Evolutionary conservation across 2,888 invertebrate species (phyloP).

Genomic region (Lasioglossum villosulum): DNA sequence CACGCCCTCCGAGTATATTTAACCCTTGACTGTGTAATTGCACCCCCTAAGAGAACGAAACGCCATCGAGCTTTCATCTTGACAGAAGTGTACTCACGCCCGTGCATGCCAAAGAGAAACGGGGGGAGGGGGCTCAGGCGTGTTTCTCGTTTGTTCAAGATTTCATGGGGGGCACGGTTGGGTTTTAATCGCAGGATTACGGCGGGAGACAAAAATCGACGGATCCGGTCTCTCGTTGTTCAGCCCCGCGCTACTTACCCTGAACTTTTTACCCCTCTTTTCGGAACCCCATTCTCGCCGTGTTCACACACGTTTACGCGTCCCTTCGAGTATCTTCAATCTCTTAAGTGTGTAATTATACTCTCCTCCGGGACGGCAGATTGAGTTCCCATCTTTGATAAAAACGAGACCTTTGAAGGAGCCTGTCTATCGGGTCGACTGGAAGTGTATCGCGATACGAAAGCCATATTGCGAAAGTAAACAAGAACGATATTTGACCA

Average conservation of each 20-base stretch:
- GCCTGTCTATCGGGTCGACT: neutral
- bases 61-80: conserved; percentile 25
- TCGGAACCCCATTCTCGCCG: neutral
- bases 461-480: neutral
- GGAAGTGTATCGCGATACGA: neutral
- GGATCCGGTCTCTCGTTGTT: conserved; percentile 1
- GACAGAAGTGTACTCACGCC: neutral
- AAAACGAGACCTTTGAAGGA: neutral
- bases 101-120: too few species aligned
- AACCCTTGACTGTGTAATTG: conserved; percentile 33
- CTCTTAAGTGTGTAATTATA: conserved; percentile 1
- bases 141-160: conserved; percentile 11
- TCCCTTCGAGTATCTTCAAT: conserved; percentile 13
- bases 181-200: conserved; percentile 14
- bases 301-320: neutral
- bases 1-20: conserved; percentile 17
- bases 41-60: conserved; percentile 22
- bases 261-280: neutral
- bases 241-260: neutral
- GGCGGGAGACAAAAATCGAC: conserved; percentile 6
- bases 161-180: neutral
- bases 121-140: neutral
- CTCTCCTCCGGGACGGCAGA: neutral
- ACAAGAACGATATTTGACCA: neutral
- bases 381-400: neutral